Base-by-base conservation (phyloP, 2,113 vertebrate genomes). In the Gambusia affinis region DNA sequence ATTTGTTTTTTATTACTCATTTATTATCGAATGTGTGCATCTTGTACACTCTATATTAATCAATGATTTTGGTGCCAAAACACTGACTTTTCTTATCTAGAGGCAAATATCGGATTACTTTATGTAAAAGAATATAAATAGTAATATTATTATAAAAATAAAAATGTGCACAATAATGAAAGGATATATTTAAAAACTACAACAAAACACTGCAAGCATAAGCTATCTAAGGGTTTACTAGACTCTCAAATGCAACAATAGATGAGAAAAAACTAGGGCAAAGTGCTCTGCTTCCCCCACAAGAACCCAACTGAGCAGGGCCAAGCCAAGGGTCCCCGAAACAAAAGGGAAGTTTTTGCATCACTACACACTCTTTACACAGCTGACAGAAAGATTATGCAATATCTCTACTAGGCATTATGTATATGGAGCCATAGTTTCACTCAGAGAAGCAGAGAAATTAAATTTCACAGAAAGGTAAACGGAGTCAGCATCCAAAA, bases 321-420 rank as follows among this genome's bases (percentile, higher is more conserved):
- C 76, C 27, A 63, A 28, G 22, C 0, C 44, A 17, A 22, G 64
- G 22, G 24, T 67, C 37, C 33, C 4, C 0, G 12, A 70, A 67
- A 85, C 67, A 85, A 85, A 83, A 79, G 17, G 71, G 68, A 67
- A 31, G 63, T 0, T 60, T 73, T 71, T 68, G 19, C 17, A 4
- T 70, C 76, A 80, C 35, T 8, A 54, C 60, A 74, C 65, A 71
- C 72, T 35, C 60, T n/a, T 70, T 10, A 77, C 51, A 47, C 73
- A 78, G 73, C 75, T 66, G 83, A 86, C 28, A 37, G n/a, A 8
- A 27, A 24, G 73, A 87, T 92, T 89, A 90, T 60, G 42, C 70
- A 91, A 89, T 76, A 76, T 76, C 24, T 80, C 78, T 35, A 63
- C 78, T 35, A 63, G 57, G 67, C 72, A 33, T 88, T 81, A 81